phyloP scores from a whole-genome alignment of 2,113 vertebrate genomes.

The Andinoacara biseriatus region DNA sequence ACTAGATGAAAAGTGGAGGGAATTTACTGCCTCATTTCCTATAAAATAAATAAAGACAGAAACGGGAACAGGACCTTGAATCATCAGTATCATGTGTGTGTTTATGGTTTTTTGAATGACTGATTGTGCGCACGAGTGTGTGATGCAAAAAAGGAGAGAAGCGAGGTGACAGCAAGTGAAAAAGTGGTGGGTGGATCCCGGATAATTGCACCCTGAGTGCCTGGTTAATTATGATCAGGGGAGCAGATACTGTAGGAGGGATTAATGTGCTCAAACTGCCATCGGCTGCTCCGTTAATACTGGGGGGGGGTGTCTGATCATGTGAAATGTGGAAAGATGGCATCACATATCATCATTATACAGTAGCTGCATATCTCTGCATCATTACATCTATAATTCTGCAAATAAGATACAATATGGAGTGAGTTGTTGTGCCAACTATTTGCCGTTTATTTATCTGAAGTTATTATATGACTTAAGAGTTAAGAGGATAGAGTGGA shows the following conservation, averaged over 20 bases:
- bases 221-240: constrained; percentile 68
- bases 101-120: background rate
- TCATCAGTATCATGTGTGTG: background rate
- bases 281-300: constrained; percentile 48
- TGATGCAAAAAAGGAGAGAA: constrained; percentile 15
- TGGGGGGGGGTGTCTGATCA: background rate
- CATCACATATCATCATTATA: background rate
- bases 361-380: background rate
- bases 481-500: too few relatives aligned
- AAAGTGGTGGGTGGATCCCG: constrained; percentile 50
- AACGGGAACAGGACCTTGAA: background rate
- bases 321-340: constrained; percentile 15
- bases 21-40: background rate
- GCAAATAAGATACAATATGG: background rate
- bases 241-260: constrained; percentile 63
- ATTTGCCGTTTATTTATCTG: too few relatives aligned
- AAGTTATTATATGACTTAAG: too few relatives aligned
- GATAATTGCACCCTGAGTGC: constrained; percentile 43
- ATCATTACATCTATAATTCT: background rate
- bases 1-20: background rate
- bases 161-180: constrained; percentile 26
- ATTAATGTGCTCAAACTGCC: constrained; percentile 59
- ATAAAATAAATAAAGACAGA: background rate
- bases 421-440: background rate
- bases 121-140: background rate